A percentile compares a stretch with the other conserved stretches of the same genome.
Evolutionary conservation across 2,113 vertebrate species (phyloP).

Genomic region (Eurypyga helias): DNA sequence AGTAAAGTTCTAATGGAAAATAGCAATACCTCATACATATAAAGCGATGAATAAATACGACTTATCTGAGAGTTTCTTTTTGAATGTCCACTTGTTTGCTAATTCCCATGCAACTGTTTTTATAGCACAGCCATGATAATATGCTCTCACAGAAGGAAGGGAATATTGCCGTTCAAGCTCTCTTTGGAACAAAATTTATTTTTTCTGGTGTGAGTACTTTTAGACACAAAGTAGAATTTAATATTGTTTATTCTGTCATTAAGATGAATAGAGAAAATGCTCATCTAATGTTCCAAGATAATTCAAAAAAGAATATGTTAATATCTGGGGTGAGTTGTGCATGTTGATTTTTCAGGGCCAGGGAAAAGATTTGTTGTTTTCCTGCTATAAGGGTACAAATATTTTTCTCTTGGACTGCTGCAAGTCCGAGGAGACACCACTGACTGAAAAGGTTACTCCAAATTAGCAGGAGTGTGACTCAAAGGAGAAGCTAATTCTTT

Average conservation of each 20-base stretch:
- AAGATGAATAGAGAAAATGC: neutral
- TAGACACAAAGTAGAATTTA: neutral
- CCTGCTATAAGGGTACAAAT: neutral
- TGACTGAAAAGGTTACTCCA: neutral
- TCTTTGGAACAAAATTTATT: neutral
- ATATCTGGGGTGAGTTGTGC: neutral
- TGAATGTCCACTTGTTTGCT: neutral
- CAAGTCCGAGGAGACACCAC: neutral
- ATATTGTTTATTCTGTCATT: neutral
- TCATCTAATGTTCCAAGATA: neutral
- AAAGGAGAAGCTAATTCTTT: neutral
- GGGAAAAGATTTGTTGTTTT: neutral
- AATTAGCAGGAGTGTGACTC: neutral
- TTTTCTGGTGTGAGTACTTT: neutral
- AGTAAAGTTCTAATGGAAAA: neutral
- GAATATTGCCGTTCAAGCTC: neutral
- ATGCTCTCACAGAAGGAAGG: neutral
- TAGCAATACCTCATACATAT: neutral
- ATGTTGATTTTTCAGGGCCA: neutral
- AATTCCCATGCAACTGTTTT: neutral
- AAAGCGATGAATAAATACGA: neutral
- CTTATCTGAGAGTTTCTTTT: neutral
- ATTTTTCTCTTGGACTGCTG: neutral
- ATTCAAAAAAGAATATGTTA: neutral
- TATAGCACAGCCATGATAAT: neutral